Evolutionary conservation across 2,888 invertebrate species (phyloP), one percentile per base, ranked within the genome.

Genomic region (Scelioninae gen. 2): DNA sequence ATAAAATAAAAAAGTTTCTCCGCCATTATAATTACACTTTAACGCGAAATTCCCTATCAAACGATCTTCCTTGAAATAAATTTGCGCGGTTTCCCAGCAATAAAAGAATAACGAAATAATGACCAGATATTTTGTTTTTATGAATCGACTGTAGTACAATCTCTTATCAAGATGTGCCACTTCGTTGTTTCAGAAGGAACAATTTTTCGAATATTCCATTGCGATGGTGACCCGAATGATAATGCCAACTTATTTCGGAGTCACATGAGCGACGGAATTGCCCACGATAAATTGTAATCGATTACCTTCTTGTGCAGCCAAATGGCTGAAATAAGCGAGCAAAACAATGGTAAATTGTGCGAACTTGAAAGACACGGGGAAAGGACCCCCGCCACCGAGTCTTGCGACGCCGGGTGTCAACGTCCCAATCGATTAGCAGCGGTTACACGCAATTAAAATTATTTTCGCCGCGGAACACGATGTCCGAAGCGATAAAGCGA

Each of bases 211-310:
- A 52, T 53, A 71, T 71, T 71, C 64, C 58, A 71, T 64, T 35
- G 61, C 58, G 58, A 45, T 64, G 64, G 64, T 64, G 64, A 71
- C 71, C 64, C 53, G 64, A 53, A 60, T 53, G 64, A 64, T 64
- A 53, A 69, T 55, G n/a, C n/a, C n/a, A n/a, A 33, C 61, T 61
- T 58, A 9, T 39, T 53, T 53, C 11, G 19, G 28, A 61, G 46
- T n/a, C 28, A 19, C 25, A 18, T 25, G 25, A 18, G n/a, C n/a
- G n/a, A n/a, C n/a, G n/a, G n/a, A n/a, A n/a, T n/a, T n/a, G n/a
- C n/a, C 31, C 18, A 39, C 19, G 28, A 37, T 28, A 64, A 37
- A 64, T 64, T 25, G 31, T 37, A 11, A 37, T 33, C 37, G 64
- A 53, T 64, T 64, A 45, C 15, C 41, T 50, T 43, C n/a, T 43